Evolutionary conservation across 2,113 vertebrate species (phyloP), one percentile per base, ranked within the genome.

Genomic region (Dicentrarchus labrax): DNA sequence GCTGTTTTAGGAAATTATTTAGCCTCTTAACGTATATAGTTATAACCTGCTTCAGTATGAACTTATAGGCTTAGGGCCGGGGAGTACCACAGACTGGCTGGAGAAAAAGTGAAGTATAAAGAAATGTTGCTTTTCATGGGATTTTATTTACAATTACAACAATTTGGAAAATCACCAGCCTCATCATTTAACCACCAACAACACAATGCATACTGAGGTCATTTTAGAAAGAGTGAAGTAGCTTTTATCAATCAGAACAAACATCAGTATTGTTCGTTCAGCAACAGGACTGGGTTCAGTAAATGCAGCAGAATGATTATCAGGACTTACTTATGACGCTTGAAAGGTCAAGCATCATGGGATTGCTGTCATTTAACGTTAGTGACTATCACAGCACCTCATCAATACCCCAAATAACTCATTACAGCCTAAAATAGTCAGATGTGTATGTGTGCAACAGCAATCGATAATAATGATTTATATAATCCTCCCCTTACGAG

Each of bases 341-440:
- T 16, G 9, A 84, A 83, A 85, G 50, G 54, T 81, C 70, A 72
- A 13, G 56, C 57, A 30, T 70, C 3, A 11, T 50, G 39, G 71
- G 70, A 80, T 68, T 67, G n/a, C 53, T 76, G 79, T 76, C 65
- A 74, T 83, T 70, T 61, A 56, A 78, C 70, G 8, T 77, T n/a
- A 70, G n/a, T 30, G 80, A 61, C 72, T 50, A 78, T 64, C 36
- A 30, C 11, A 73, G 38, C 48, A 69, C 5, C 12, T 57, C 57
- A 80, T 59, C 39, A 24, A 82, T 86, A 87, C n/a, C 56, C 41
- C 48, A 62, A 61, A 73, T 38, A 67, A 66, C 57, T 60, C 60
- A 72, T 82, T 85, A 9, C 54, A 47, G 17, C 45, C 21, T 22
- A 15, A 39, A 45, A n/a, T 16, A 66, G 45, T 65, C 64, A 38